Percentiles rank a stretch among this genome's conserved stretches.
Conservation (phyloP, 2,113 vertebrate genomes). For the Mormyrus iriodes region DNA sequence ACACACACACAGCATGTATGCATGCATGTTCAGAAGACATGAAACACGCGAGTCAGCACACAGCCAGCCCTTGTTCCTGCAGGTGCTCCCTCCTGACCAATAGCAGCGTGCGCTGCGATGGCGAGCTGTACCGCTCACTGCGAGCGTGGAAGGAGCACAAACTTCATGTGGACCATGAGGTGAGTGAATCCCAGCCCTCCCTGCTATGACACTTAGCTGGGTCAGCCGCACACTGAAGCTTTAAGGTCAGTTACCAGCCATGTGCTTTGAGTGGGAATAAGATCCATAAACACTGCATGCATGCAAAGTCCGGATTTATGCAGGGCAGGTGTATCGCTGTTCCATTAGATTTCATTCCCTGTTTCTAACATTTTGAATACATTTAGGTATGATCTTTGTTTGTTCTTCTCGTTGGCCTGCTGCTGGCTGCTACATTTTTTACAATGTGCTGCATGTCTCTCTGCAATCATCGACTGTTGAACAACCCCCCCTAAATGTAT, state of each 20-base stretch:
- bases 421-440: not conserved
- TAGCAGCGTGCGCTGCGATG: constrained; percentile 84
- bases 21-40: not conserved
- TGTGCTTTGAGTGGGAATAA: not conserved
- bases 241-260: not conserved
- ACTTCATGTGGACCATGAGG: constrained; percentile 65
- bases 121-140: constrained; percentile 84
- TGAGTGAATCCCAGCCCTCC: not conserved
- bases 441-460: not conserved
- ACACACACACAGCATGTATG: not conserved
- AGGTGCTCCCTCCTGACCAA: constrained; percentile 96
- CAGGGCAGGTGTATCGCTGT: not conserved
- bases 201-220: not conserved
- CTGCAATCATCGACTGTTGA: not conserved
- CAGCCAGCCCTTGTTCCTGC: constrained; percentile 18
- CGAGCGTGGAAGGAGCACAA: constrained; percentile 98
- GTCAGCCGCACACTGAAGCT: not conserved
- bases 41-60: not conserved
- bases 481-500: not conserved
- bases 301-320: not conserved
- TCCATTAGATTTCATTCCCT: not conserved
- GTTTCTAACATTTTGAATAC: not conserved
- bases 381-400: not conserved
- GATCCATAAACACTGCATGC: not conserved
- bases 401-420: not conserved